These are phyloP conservation scores for Rhimphoctona megacephalus DNA, from an alignment of 2,888 invertebrate species.

Conservation along the genomic window DNA sequence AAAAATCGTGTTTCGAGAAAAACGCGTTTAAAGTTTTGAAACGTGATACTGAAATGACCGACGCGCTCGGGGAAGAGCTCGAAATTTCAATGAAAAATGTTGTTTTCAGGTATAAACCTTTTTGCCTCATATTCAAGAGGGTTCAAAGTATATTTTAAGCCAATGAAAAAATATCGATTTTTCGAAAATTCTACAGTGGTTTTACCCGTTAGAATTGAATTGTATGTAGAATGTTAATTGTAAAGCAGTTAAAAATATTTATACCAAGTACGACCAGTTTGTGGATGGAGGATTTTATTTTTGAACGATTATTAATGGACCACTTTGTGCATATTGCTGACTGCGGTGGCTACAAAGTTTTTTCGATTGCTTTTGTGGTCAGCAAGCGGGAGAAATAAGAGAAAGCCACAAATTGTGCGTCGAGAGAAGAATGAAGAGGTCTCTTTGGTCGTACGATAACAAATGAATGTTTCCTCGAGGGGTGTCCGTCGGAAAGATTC, in stretches of 20 bases:
- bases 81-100: too few relatives aligned
- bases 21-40: too few relatives aligned
- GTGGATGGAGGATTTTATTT: slow-evolving; percentile 15
- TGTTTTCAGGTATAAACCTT: too few relatives aligned
- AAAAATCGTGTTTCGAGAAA: too few relatives aligned
- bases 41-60: too few relatives aligned
- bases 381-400: slow-evolving; percentile 41
- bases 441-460: slow-evolving; percentile 72
- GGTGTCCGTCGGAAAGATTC: slow-evolving; percentile 57
- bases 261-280: neutral
- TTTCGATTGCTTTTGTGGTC: slow-evolving; percentile 46
- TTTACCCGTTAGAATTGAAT: neutral
- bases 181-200: too few relatives aligned
- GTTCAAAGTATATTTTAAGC: too few relatives aligned
- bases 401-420: slow-evolving; percentile 64
- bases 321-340: slow-evolving; percentile 19
- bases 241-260: neutral
- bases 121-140: too few relatives aligned
- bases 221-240: neutral
- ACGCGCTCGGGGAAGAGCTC: too few relatives aligned
- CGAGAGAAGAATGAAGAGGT: slow-evolving; percentile 70
- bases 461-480: slow-evolving; percentile 81
- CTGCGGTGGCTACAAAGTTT: slow-evolving; percentile 37
- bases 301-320: slow-evolving; percentile 27
- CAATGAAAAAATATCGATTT: too few relatives aligned